phyloP scores from a whole-genome alignment of 2,113 vertebrate genomes.

The Saimiri boliviensis region DNA sequence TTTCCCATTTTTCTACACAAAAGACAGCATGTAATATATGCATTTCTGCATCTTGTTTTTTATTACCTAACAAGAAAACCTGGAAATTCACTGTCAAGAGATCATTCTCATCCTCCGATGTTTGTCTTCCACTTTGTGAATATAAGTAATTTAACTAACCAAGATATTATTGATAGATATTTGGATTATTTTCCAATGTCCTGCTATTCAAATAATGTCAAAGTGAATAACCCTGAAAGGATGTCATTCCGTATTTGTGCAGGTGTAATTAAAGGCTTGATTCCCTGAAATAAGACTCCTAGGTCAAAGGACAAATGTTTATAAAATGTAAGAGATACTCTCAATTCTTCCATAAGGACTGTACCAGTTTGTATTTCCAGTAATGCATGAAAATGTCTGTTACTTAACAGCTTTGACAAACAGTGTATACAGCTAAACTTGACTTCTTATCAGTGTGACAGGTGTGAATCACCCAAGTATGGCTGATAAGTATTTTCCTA shows the following conservation, averaged over 20 bases:
- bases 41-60: background rate
- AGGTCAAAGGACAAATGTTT: background rate
- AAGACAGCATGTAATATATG: background rate
- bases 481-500: background rate
- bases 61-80: background rate
- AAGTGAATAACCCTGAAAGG: background rate
- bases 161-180: background rate
- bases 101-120: background rate
- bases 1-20: background rate
- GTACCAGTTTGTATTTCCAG: background rate
- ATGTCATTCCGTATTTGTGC: background rate
- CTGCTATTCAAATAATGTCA: background rate
- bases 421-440: background rate
- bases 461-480: background rate
- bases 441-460: background rate
- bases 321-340: background rate
- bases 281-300: background rate
- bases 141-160: background rate
- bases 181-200: background rate
- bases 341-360: background rate
- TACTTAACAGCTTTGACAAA: background rate
- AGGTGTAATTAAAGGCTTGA: background rate
- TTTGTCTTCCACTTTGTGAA: background rate
- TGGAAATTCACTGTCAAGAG: background rate
- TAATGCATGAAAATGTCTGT: background rate